Evolutionary conservation across 2,113 vertebrate species (phyloP).

Genomic region (Saguinus midas): DNA sequence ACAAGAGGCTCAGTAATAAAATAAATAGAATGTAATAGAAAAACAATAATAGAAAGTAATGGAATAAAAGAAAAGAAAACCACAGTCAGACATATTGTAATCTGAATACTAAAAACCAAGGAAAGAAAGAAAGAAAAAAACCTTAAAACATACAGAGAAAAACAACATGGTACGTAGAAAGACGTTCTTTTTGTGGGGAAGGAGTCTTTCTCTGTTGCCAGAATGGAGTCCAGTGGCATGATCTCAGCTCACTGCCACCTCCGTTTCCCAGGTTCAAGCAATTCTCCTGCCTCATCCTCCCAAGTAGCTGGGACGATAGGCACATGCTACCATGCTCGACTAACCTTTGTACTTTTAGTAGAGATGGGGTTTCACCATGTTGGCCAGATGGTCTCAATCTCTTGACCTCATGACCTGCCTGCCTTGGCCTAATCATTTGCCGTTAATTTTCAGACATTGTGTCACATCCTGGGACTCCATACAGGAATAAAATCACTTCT

Average conservation of each 20-base stretch:
- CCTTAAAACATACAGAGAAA: neutral
- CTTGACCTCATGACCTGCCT: no score
- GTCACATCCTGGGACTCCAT: neutral
- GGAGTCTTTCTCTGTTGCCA: no score
- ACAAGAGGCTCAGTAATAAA: neutral
- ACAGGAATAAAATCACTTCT: neutral
- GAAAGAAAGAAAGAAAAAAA: neutral
- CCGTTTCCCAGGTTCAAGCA: no score
- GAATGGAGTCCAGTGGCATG: no score
- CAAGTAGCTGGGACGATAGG: no score
- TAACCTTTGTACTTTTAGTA: no score
- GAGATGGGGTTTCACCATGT: no score
- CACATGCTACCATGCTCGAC: fast-evolving
- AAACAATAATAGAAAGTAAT: neutral
- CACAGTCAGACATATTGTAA: neutral
- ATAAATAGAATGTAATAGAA: neutral
- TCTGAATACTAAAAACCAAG: neutral
- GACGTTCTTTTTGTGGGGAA: no score
- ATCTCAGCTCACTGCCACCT: no score
- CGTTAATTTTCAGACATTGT: neutral
- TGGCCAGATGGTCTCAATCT: no score
- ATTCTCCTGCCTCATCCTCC: no score
- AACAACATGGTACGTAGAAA: neutral
- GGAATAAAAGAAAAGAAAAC: neutral
- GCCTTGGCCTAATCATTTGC: no score